Percentiles rank a stretch among this genome's conserved stretches.
Evolutionary conservation across 2,888 invertebrate species (phyloP).

Genomic region (Callinectes sapidus): DNA sequence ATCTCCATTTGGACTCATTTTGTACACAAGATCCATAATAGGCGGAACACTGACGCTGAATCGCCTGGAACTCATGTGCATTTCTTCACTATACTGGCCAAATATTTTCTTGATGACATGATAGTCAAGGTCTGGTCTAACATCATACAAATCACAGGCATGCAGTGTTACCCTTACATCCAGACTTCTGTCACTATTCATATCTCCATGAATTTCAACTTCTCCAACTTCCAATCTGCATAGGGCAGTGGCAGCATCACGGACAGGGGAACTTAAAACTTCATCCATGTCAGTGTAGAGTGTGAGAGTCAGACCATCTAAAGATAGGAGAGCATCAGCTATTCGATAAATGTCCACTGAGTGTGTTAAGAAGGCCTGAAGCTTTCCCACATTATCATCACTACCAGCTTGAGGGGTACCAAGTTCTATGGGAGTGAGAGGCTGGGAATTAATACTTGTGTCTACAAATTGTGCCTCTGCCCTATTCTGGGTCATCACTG

Average conservation of each 20-base stretch:
- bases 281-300: conserved; percentile 86
- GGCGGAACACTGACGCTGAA: conserved; percentile 78
- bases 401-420: conserved; percentile 66
- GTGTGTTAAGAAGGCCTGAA: conserved; percentile 85
- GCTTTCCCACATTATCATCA: conserved; percentile 79
- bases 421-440: conserved; percentile 62
- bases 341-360: conserved; percentile 82
- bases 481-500: conserved; percentile 85
- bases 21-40: conserved; percentile 83
- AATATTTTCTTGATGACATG: conserved; percentile 71
- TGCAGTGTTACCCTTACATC: conserved; percentile 84
- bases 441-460: conserved; percentile 67
- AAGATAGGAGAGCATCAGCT: conserved; percentile 79
- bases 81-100: conserved; percentile 67
- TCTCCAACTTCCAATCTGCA: conserved; percentile 84
- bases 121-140: conserved; percentile 81
- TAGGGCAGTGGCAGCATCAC: conserved; percentile 84
- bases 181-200: conserved; percentile 83
- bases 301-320: conserved; percentile 84
- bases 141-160: conserved; percentile 83
- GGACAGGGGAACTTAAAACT: conserved; percentile 84
- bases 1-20: conserved; percentile 81
- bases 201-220: conserved; percentile 81
- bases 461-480: conserved; percentile 75
- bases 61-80: conserved; percentile 45